Percentiles rank a stretch among this genome's conserved stretches.
Evolutionary conservation across 2,888 invertebrate species (phyloP).

Genomic region (Toxonevra muliebris): DNA sequence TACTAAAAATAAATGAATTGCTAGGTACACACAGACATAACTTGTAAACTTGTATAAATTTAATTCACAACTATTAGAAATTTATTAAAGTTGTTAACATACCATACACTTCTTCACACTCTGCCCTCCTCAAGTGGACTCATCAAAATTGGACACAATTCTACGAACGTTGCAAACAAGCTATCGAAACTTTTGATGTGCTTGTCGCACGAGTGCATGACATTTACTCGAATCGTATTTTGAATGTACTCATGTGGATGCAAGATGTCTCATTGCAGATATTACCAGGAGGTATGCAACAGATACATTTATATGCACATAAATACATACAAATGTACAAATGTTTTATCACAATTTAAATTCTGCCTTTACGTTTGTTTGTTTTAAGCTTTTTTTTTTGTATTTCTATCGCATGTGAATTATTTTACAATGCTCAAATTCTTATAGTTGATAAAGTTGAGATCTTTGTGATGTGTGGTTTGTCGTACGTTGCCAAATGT

Average conservation of each 20-base stretch:
- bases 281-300: conserved; percentile 71
- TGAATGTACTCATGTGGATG: conserved; percentile 88
- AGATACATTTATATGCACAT: neutral
- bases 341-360: neutral
- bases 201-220: conserved; percentile 84
- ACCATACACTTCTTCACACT: neutral
- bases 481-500: neutral
- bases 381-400: neutral
- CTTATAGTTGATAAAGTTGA: too few species aligned
- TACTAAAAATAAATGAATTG: neutral
- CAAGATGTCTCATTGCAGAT: conserved; percentile 83
- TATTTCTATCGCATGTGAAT: neutral
- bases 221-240: conserved; percentile 88
- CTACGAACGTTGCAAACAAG: conserved; percentile 77
- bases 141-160: conserved; percentile 83
- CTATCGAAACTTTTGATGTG: conserved; percentile 83
- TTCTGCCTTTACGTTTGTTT: neutral
- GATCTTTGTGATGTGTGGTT: neutral
- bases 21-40: neutral
- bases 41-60: neutral
- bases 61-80: neutral
- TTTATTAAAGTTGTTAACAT: neutral
- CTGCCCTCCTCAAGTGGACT: conserved; percentile 73
- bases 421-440: neutral
- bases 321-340: conserved; percentile 4